Conservation (phyloP, 2,113 vertebrate species). For the Lonchura striata region DNA sequence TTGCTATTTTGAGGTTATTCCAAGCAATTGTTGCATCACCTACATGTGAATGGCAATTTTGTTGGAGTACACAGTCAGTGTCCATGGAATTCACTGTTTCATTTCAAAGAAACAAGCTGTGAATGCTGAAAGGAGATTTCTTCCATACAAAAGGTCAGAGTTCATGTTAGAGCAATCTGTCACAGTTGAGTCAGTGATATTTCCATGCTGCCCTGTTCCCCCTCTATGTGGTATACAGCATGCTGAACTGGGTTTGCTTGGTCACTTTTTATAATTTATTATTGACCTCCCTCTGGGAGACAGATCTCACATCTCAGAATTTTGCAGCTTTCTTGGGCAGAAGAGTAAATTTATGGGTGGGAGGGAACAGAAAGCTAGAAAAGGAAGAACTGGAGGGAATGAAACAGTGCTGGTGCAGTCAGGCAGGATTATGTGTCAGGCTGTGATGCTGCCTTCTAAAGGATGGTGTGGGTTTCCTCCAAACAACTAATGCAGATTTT, state of each 20-base stretch:
- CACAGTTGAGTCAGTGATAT: neutral
- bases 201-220: neutral
- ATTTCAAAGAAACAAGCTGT: constrained; percentile 10
- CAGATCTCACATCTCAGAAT: neutral
- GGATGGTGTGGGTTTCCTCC: neutral
- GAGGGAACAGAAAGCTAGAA: neutral
- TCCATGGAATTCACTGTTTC: neutral
- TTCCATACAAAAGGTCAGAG: neutral
- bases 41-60: neutral
- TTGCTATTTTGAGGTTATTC: neutral
- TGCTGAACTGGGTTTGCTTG: neutral
- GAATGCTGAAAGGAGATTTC: neutral
- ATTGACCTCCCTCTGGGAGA: neutral
- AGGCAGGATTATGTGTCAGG: neutral
- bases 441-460: neutral
- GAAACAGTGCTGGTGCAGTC: neutral
- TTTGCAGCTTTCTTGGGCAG: neutral
- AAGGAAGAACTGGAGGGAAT: neutral
- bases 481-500: neutral
- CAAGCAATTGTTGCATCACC: neutral
- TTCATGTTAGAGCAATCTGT: neutral
- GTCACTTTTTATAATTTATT: neutral
- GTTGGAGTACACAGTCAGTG: neutral
- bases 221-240: neutral
- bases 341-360: neutral